Evolutionary conservation across 2,113 vertebrate genomes (phyloP).

Genomic region (Theropithecus gelada): DNA sequence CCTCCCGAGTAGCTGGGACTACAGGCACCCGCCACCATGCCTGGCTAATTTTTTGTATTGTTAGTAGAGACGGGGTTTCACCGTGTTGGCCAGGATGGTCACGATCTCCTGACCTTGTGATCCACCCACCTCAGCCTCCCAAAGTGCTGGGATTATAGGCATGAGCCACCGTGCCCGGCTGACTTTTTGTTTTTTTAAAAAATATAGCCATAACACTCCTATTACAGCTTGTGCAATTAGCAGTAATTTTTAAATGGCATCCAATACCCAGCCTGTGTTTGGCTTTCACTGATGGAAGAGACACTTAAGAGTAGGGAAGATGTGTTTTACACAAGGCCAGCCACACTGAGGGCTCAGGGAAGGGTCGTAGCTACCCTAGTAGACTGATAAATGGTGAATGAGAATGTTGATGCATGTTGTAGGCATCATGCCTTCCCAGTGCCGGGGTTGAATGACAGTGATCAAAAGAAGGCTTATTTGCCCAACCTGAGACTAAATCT

Average conservation of each 20-base stretch:
- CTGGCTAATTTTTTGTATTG: no score
- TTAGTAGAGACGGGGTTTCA: no score
- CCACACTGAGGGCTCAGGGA: accelerated
- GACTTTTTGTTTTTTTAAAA: neutral
- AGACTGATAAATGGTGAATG: accelerated
- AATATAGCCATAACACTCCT: accelerated
- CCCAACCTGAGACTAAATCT: neutral
- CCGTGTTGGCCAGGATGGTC: no score
- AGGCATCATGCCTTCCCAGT: no score
- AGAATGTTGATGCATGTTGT: neutral
- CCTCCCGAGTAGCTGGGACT: no score
- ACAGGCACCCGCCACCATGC: accelerated
- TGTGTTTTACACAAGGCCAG: accelerated
- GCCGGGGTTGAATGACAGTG: neutral
- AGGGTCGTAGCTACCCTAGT: accelerated
- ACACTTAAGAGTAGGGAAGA: neutral
- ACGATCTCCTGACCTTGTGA: no score
- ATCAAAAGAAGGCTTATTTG: neutral
- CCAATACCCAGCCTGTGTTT: accelerated
- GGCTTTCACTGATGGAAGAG: neutral
- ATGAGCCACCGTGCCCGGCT: no score
- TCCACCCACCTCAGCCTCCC: no score
- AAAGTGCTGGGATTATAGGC: no score
- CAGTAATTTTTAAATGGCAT: accelerated
- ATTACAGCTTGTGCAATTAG: neutral